Evolutionary conservation across 2,797 vertebrate species (phyloP), one percentile per base, ranked within the genome.

Genomic region (Sebastiscus tertius): DNA sequence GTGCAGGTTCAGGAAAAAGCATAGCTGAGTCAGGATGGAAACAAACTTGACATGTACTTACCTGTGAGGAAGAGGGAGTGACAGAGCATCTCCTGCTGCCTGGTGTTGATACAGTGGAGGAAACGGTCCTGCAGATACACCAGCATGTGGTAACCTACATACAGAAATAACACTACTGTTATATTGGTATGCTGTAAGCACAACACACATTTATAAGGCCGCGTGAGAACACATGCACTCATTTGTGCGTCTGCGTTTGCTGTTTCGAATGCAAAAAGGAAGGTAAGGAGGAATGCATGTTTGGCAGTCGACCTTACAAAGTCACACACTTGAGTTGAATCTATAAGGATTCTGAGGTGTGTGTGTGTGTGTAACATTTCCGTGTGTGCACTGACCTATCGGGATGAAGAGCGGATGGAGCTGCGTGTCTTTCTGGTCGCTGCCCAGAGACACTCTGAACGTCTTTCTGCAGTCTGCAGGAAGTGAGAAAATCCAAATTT

Each of bases 61-160:
- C 98, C 98, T 90, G 96, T 95, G 81, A 99, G 93, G 93, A 99
- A 99, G 72, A 99, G 96, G 86, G 96, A 97, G 84, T 98, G 96
- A 91, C 98, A 99, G 84, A 95, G 94, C 84, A 98, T 86, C 83
- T 99, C 97, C 83, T 98, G 97, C 91, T 99, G 97, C 36, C 96
- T 96, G 93, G 94, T 96, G 92, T 99, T 99, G 90, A 99, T 96
- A 33, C 98, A 95, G 82, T 99, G 98, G 77, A 99, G 96, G 85
- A 99, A 98, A 87, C 92, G 89, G 29, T 95, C 97, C 54, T 97
- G 95, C 87, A 98, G 93, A 87, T 96, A 97, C 89, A 96, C 97
- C 89, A 97, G 95, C 78, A 99, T 93, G 79, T 98, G 98, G 90
- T 95, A 96, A 72, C 96, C 98, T 99, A 89, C 76, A 91, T 83